Evolutionary conservation across 2,888 invertebrate genomes (phyloP).

Genomic region (Ichneumoninae sp.): DNA sequence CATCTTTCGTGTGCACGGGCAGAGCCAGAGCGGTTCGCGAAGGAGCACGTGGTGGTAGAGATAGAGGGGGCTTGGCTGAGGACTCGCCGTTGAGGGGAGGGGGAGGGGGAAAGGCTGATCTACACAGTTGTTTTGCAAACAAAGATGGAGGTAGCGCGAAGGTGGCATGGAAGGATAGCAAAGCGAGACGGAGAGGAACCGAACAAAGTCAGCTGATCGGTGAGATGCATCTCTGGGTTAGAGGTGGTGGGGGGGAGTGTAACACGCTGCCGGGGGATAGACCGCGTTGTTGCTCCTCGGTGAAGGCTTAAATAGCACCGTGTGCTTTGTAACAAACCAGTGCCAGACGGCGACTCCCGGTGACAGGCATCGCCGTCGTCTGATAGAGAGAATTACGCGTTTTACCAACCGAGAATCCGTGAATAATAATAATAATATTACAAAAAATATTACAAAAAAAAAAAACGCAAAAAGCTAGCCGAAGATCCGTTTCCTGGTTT

Average conservation of each 20-base stretch:
- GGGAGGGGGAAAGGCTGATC: slow-evolving; percentile 55
- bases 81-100: slow-evolving; percentile 47
- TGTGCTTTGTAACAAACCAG: slow-evolving; percentile 77
- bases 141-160: slow-evolving; percentile 71
- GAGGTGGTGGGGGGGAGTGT: slow-evolving; percentile 24
- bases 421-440: slow-evolving; percentile 23
- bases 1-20: slow-evolving; percentile 16
- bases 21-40: slow-evolving; percentile 12
- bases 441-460: slow-evolving; percentile 22
- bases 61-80: neutral
- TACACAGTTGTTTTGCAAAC: slow-evolving; percentile 81
- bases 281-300: slow-evolving; percentile 54
- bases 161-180: slow-evolving; percentile 1
- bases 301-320: slow-evolving; percentile 83
- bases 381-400: slow-evolving; percentile 28
- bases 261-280: slow-evolving; percentile 26
- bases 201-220: slow-evolving; percentile 81
- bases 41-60: slow-evolving; percentile 34
- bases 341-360: slow-evolving; percentile 78
- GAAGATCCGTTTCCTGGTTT: slow-evolving; percentile 67
- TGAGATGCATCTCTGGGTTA: slow-evolving; percentile 72
- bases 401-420: slow-evolving; percentile 37
- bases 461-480: slow-evolving; percentile 66
- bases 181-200: slow-evolving; percentile 63
- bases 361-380: slow-evolving; percentile 69